Evolutionary conservation across 2,113 vertebrate species (phyloP).

Genomic region (Cavia porcellus): DNA sequence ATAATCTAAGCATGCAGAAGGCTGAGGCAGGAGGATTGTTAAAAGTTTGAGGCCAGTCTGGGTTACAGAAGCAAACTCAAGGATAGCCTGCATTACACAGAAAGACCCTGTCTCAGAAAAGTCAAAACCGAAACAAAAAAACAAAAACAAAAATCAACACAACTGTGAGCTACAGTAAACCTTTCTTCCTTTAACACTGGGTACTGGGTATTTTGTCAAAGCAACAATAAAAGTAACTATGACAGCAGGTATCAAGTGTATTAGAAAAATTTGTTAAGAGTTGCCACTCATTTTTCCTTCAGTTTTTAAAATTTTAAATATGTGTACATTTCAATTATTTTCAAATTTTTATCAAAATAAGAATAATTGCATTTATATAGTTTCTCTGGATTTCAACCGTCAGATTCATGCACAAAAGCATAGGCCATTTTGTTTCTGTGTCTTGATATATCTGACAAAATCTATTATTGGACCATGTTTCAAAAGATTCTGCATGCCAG

Average conservation of each 20-base stretch:
- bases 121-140: neutral
- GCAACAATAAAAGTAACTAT: neutral
- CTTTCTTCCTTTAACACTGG: neutral
- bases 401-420: neutral
- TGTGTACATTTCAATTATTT: neutral
- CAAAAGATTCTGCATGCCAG: neutral
- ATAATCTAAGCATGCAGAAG: neutral
- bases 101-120: neutral
- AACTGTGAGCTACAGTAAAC: neutral
- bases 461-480: neutral
- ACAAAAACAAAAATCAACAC: neutral
- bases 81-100: neutral
- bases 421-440: neutral
- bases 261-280: constrained; percentile 37
- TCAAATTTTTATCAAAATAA: constrained; percentile 12
- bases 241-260: neutral
- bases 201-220: neutral
- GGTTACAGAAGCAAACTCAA: neutral
- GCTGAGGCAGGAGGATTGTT: neutral
- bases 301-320: constrained; percentile 42
- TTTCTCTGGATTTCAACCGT: constrained; percentile 18
- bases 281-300: neutral
- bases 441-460: constrained; percentile 24
- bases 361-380: constrained; percentile 34
- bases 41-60: neutral